A percentile compares a stretch with the other conserved stretches of the same genome.
These are phyloP conservation scores for Phengaris alcon DNA, from an alignment of 2,888 invertebrate genomes.

Conservation along the genomic window DNA sequence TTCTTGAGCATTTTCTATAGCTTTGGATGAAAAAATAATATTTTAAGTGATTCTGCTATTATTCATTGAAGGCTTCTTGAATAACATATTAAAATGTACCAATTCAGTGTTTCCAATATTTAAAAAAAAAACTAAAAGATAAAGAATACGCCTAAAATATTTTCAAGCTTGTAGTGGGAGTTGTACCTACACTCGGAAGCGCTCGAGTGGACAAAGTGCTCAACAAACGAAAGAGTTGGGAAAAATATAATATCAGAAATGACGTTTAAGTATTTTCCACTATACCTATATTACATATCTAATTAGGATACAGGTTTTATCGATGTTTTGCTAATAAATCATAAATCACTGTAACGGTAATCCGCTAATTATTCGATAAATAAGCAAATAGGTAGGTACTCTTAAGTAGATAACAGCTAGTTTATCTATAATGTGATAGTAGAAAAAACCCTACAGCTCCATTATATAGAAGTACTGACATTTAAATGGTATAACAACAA, in stretches of 20 bases:
- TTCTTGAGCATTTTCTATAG: too few species aligned
- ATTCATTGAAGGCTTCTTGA: too few species aligned
- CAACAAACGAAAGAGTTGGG: too few species aligned
- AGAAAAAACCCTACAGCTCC: neutral
- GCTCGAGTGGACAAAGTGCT: too few species aligned
- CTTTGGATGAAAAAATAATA: too few species aligned
- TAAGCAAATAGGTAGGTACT: neutral
- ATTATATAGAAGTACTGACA: neutral
- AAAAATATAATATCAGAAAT: neutral
- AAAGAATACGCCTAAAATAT: too few species aligned
- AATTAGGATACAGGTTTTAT: neutral
- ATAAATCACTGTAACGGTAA: slow-evolving; percentile 3
- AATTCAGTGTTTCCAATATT: too few species aligned
- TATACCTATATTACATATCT: neutral
- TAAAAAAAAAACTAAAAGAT: too few species aligned
- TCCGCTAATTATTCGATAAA: neutral
- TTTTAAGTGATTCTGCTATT: too few species aligned
- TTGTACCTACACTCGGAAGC: too few species aligned
- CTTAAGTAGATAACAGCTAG: neutral
- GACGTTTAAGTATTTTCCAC: neutral
- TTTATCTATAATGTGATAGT: neutral
- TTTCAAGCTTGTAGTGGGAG: too few species aligned
- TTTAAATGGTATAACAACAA: neutral
- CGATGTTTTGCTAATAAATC: slow-evolving; percentile 10
- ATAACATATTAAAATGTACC: too few species aligned